These are phyloP conservation scores for Argyra leucocephala DNA, from an alignment of 2,888 invertebrate genomes.

Conservation along the genomic window DNA sequence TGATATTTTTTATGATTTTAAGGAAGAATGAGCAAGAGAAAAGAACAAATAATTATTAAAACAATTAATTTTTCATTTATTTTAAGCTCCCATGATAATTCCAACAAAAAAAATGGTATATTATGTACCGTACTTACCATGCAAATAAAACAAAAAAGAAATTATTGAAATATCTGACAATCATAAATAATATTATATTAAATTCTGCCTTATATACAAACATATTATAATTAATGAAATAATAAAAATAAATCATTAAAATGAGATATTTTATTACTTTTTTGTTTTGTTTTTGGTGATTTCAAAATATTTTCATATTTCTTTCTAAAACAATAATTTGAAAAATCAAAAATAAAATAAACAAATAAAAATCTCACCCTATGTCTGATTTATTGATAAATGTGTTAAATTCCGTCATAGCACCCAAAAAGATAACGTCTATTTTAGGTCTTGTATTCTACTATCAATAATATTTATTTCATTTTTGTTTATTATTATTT, in stretches of 20 bases:
- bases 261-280: neutral
- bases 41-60: no score
- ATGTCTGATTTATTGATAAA: slow-evolving; percentile 6
- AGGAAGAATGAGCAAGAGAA: no score
- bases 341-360: neutral
- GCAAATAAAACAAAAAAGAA: no score
- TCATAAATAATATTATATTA: no score
- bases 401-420: slow-evolving; percentile 3
- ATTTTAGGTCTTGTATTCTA: slow-evolving; percentile 1
- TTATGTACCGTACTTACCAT: no score
- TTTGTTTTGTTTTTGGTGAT: neutral
- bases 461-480: slow-evolving; percentile 3
- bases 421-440: slow-evolving; percentile 3
- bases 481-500: neutral
- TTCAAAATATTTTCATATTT: neutral
- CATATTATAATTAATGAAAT: neutral
- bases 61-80: no score
- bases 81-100: no score
- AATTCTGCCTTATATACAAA: no score
- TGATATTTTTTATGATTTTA: no score
- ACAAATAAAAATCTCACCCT: slow-evolving; percentile 5
- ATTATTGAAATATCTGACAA: no score
- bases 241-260: slow-evolving; percentile 2
- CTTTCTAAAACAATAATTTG: neutral
- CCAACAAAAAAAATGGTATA: no score